These are phyloP conservation scores for Tinamus guttatus DNA, from an alignment of 2,113 vertebrate genomes.

Conservation along the genomic window DNA sequence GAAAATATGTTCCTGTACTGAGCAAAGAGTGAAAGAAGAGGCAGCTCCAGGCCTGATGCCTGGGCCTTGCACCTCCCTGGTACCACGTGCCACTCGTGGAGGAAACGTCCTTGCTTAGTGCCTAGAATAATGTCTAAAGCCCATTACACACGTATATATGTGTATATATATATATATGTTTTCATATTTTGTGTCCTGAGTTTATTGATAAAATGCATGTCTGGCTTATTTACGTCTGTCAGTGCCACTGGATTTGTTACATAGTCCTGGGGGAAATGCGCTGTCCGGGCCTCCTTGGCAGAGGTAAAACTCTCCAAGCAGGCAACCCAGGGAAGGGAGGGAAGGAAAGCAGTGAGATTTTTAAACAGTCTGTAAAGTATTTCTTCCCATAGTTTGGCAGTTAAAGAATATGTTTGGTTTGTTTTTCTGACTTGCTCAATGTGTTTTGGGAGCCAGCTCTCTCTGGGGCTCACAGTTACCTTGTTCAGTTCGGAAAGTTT, in stretches of 20 bases:
- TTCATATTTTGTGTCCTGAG: neutral
- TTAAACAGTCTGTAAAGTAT: neutral
- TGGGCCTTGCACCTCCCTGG: neutral
- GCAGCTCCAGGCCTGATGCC: accelerated
- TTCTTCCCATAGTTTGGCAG: neutral
- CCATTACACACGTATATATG: no score
- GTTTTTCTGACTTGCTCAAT: neutral
- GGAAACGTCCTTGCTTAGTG: neutral
- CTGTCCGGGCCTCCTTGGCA: neutral
- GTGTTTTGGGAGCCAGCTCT: neutral
- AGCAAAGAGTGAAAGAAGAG: neutral
- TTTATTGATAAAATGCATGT: neutral
- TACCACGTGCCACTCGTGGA: accelerated
- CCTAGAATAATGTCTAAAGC: neutral
- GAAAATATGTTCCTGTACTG: neutral
- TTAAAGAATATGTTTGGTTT: neutral
- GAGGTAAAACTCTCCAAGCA: neutral
- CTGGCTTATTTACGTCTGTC: neutral
- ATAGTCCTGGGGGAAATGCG: neutral
- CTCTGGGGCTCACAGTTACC: neutral
- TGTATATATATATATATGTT: no score
- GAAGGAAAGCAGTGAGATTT: neutral
- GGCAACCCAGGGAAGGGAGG: neutral
- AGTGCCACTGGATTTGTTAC: neutral
- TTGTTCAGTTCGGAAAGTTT: neutral